phyloP scores from a whole-genome alignment of 2,113 vertebrate species.

The Xerus inauris region DNA sequence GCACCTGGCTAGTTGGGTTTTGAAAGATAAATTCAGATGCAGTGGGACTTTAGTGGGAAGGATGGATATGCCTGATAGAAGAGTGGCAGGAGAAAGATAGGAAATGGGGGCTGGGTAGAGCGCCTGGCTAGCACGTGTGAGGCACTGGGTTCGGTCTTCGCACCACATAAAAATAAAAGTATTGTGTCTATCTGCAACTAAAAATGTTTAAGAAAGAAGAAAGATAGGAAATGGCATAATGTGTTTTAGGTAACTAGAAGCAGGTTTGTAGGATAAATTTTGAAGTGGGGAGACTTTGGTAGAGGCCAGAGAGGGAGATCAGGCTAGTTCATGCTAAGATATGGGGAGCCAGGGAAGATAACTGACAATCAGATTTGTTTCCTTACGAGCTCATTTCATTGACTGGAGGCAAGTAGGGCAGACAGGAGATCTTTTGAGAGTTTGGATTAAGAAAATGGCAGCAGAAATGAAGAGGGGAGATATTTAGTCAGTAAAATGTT shows the following conservation, averaged over 20 bases:
- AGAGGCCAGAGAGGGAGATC: neutral
- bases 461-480: neutral
- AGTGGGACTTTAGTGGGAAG: neutral
- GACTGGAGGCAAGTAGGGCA: neutral
- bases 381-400: slow-evolving; percentile 37
- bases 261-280: neutral
- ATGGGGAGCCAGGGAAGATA: neutral
- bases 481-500: slow-evolving; percentile 10
- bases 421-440: neutral
- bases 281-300: neutral
- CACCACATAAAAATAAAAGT: too few species aligned
- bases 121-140: too few species aligned
- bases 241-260: slow-evolving; percentile 40
- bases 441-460: slow-evolving; percentile 5
- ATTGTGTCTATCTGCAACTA: too few species aligned
- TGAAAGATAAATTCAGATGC: slow-evolving; percentile 27
- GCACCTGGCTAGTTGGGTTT: neutral
- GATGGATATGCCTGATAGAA: neutral
- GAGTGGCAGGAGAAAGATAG: neutral
- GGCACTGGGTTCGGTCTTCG: too few species aligned
- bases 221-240: neutral
- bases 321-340: neutral
- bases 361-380: neutral
- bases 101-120: too few species aligned
- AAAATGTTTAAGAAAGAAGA: too few species aligned